Base-by-base conservation (phyloP, 2,797 vertebrate species). In the Champsocephalus gunnari region DNA sequence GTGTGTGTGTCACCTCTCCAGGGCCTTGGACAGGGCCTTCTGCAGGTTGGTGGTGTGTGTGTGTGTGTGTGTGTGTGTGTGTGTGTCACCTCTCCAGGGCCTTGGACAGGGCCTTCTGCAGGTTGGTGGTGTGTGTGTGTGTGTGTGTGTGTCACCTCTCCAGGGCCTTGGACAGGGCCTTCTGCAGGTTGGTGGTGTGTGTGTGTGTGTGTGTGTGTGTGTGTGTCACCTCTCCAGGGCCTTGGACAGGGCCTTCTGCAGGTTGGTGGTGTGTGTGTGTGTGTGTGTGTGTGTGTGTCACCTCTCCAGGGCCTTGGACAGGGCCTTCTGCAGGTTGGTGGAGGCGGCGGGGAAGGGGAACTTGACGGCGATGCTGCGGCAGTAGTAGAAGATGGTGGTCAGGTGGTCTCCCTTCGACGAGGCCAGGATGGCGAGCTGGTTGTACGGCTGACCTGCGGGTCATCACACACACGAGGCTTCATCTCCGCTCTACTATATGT, bases 331-430 rank as follows among this genome's bases (percentile, higher is more conserved):
- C 89, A 99, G 93, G 91, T 99, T 99, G 83, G 98, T 99, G 92
- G 98, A 99, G 79, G 98, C 98, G 67, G 98, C 98, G 82, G 98
- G 98, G 93, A 99, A 99, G 73, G 98, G 98, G 90, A 99, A 99
- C 92, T 99, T 99, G 90, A 99, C 98, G 56, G 98, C 98, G 64
- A 99, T 99, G 95, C 98, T 99, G 95, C 98, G 97, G 94, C 98
- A 99, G 96, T 99, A 99, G 96, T 99, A 99, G 96, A 99, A 99
- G 95, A 99, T 99, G 81, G 98, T 99, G 92, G 97, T 99, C 90
- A 99, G 96, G 92, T 99, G 98, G 90, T 99, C 98, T 93, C 98
- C 98, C 94, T 99, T 99, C 67, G 98, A 99, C 72, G 98, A 99
- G 84, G 98, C 98, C 92, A 99, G 89, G 92, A 99, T 99, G 90